phyloP scores from a whole-genome alignment of 2,797 vertebrate genomes.

The Hylomyscus alleni region DNA sequence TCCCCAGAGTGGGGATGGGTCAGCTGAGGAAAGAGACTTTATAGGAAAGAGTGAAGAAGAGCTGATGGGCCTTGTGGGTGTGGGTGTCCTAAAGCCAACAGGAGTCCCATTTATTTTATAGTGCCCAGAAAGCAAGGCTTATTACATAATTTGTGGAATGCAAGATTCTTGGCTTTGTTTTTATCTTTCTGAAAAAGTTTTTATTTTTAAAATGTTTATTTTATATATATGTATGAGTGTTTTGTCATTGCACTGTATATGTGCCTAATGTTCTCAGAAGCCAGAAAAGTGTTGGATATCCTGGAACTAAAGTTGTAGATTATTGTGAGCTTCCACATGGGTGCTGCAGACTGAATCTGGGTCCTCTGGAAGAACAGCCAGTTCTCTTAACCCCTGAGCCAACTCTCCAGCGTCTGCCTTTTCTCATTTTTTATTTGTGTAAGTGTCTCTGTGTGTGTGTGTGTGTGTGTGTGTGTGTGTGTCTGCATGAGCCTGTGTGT shows the following conservation, averaged over 20 bases:
- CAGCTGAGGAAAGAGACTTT: too few relatives aligned
- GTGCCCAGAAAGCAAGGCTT: background rate
- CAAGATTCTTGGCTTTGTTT: background rate
- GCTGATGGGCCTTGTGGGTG: too few relatives aligned
- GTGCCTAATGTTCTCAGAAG: background rate
- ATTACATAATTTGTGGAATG: background rate
- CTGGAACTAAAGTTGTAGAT: background rate
- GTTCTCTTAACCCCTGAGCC: background rate
- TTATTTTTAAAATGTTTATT: constrained; percentile 1
- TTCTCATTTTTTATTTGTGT: background rate
- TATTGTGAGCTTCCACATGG: background rate
- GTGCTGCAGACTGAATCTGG: background rate
- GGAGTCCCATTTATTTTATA: background rate
- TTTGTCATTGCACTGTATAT: background rate
- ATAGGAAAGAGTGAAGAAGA: background rate
- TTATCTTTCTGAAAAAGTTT: background rate
- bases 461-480: background rate
- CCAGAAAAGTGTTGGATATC: background rate
- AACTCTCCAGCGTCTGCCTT: background rate
- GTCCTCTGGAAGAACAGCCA: background rate
- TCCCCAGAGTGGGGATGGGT: background rate
- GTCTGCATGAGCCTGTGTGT: background rate
- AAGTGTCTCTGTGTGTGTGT: background rate
- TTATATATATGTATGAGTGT: background rate
- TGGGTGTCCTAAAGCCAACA: rapidly evolving